These are phyloP conservation scores for Odontamblyopus rebecca DNA, from an alignment of 2,797 vertebrate genomes.

Conservation along the genomic window DNA sequence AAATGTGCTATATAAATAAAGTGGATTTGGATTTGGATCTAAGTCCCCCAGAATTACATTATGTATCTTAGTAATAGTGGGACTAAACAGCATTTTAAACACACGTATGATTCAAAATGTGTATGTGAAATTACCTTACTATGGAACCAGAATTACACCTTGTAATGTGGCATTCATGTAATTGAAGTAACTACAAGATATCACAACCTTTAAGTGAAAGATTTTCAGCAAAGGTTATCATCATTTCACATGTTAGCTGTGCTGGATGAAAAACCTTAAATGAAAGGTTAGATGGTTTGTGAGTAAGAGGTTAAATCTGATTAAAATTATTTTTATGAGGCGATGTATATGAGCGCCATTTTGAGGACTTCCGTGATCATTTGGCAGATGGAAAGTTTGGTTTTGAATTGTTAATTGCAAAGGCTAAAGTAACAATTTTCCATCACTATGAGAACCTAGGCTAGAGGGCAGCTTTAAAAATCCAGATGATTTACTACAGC, in stretches of 20 bases:
- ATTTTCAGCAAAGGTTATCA: conserved; percentile 2
- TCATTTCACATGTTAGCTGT: conserved; percentile 15
- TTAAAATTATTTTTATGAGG: not conserved
- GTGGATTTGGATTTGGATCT: too few relatives aligned
- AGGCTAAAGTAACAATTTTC: not conserved
- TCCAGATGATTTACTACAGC: not conserved
- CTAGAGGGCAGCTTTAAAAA: not conserved
- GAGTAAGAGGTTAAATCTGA: not conserved
- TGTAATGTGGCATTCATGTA: not conserved
- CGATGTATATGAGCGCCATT: not conserved
- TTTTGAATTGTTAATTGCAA: conserved; percentile 4
- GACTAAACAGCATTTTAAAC: not conserved
- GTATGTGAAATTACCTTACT: not conserved
- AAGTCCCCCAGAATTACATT: too few relatives aligned
- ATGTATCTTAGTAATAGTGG: not conserved
- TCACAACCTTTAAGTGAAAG: conserved; percentile 5
- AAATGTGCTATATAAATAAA: too few relatives aligned
- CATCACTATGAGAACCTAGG: not conserved
- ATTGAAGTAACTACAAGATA: conserved; percentile 5
- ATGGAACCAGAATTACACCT: too few relatives aligned
- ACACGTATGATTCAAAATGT: not conserved
- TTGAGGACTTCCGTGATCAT: not conserved
- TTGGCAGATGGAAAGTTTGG: not conserved
- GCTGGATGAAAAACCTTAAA: not conserved
- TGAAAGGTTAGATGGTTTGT: not conserved